phyloP scores from a whole-genome alignment of 2,888 invertebrate genomes.

The Heteromyza rotundicornis region DNA sequence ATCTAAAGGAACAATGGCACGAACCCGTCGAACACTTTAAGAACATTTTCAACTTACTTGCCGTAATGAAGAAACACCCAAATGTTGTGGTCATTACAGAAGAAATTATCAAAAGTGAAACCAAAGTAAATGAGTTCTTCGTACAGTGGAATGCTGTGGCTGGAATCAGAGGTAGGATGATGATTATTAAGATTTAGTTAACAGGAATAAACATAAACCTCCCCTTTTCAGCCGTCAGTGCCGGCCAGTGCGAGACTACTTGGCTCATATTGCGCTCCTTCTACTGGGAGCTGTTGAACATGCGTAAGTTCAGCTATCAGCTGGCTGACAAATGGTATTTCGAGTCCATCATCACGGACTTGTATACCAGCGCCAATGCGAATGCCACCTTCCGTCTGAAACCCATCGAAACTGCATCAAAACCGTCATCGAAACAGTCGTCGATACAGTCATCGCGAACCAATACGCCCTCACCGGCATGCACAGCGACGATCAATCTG shows the following conservation, averaged over 20 bases:
- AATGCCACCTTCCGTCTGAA: conserved; percentile 6
- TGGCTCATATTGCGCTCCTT: conserved; percentile 52
- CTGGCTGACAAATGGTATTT: conserved; percentile 57
- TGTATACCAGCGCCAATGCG: conserved; percentile 28
- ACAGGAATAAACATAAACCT: too few species aligned
- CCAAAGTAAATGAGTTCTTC: conserved; percentile 28
- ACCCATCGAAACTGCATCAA: conserved; percentile 14
- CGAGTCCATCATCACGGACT: conserved; percentile 42
- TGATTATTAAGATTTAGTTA: neutral
- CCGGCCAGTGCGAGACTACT: conserved; percentile 50
- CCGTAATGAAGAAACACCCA: conserved; percentile 33
- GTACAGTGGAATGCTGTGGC: conserved; percentile 37
- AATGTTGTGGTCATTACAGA: conserved; percentile 35
- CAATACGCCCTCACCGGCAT: neutral
- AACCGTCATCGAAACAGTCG: neutral
- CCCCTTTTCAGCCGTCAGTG: conserved; percentile 25
- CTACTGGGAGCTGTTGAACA: conserved; percentile 44
- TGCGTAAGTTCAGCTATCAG: conserved; percentile 46
- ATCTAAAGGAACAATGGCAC: conserved; percentile 37
- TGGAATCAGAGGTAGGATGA: conserved; percentile 13
- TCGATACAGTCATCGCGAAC: neutral
- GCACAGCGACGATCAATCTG: conserved; percentile 10
- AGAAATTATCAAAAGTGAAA: neutral
- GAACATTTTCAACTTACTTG: conserved; percentile 39
- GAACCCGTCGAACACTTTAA: conserved; percentile 50